Base-by-base conservation (phyloP, 2,113 vertebrate species). In the Halcyon senegalensis region DNA sequence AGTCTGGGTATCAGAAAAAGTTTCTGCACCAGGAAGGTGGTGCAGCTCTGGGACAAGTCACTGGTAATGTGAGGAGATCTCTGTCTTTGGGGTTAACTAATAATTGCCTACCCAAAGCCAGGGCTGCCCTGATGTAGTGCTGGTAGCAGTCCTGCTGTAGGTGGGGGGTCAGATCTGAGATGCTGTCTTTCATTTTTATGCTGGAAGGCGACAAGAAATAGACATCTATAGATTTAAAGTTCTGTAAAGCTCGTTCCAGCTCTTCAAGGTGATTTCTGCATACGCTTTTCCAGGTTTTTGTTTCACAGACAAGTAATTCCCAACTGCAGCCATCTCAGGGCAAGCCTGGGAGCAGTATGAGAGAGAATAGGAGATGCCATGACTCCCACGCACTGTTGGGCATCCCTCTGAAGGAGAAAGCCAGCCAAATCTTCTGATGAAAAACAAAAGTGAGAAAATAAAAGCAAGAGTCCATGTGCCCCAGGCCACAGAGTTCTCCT, bases 111-210 rank as follows among this genome's bases (percentile, higher is more conserved):
- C 18, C 30, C 51, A 86, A 66, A 72, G 43, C 51, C 35, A 31
- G 0, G 5, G 13, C n/a, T 33, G 39, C 41, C 28, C 44, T 37
- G 4, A 16, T 0, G 73, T 3, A 20, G 16, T 13, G 33, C 48
- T 64, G 86, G 68, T 78, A 68, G 56, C 31, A 39, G 48, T 39
- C n/a, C 43, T 77, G 39, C 53, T 0, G 0, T 7, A 35, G 43
- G 60, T 16, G 70, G 27, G 56, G 37, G 37, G 25, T 0, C n/a
- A 30, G 67, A 27, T 62, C 51, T 70, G 56, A 37, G 48, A 67
- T 58, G 25, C 43, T 56, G 59, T 19, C n/a, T 73, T 60, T 81
- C 35, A 64, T 16, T 63, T 50, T 64, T 46, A 59, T 11, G 48
- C 27, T 20, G 55, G 25, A 62, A 82, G 30, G 33, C 15, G 64